phyloP scores from a whole-genome alignment of 2,888 invertebrate genomes.

The Phortica okadai region DNA sequence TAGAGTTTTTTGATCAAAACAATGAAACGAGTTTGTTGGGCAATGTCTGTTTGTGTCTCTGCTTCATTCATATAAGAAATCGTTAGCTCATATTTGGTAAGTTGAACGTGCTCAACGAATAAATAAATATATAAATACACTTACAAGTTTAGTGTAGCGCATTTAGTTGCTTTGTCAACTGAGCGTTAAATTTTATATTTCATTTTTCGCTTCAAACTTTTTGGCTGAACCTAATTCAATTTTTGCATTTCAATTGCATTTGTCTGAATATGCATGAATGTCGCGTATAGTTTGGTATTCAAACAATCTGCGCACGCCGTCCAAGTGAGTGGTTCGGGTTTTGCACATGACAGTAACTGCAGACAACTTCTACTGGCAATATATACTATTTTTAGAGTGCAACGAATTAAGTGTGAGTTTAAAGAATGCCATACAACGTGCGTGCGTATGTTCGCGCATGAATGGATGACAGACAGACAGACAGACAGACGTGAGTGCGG shows the following conservation, averaged over 20 bases:
- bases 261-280: slow-evolving; percentile 11
- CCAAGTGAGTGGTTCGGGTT: background rate
- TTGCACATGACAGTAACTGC: background rate
- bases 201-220: background rate
- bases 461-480: background rate
- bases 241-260: slow-evolving; percentile 5
- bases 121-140: too few relatives aligned
- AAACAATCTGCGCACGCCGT: background rate
- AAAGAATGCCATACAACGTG: slow-evolving; percentile 15
- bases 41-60: too few relatives aligned
- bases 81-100: too few relatives aligned
- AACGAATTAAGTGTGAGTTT: slow-evolving; percentile 11
- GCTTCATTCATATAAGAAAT: too few relatives aligned
- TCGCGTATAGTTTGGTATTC: background rate
- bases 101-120: too few relatives aligned
- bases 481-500: slow-evolving; percentile 28
- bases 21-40: too few relatives aligned
- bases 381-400: slow-evolving; percentile 9
- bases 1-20: too few relatives aligned
- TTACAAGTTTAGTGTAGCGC: too few relatives aligned
- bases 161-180: too few relatives aligned
- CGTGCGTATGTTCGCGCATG: slow-evolving; percentile 17
- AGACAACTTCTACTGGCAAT: background rate
- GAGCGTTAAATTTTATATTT: background rate
- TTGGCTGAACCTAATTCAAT: background rate